Conservation (phyloP, 2,113 vertebrate genomes). For the Melanocharis versteri region DNA sequence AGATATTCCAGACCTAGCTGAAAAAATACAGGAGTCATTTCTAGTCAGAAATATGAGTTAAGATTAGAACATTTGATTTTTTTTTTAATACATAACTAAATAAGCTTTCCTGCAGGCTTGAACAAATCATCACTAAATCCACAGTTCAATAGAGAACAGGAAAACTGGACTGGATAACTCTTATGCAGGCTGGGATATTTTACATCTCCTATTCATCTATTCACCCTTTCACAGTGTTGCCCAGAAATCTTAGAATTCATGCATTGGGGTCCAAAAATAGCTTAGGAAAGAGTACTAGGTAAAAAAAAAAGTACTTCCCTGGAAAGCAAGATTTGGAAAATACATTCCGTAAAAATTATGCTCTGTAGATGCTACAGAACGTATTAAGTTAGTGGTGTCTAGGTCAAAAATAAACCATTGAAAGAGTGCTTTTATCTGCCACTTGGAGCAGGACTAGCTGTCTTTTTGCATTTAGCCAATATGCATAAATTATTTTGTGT, state of each 20-base stretch:
- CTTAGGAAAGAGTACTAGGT: not conserved
- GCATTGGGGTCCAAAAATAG: not conserved
- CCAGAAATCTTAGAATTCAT: constrained; percentile 19
- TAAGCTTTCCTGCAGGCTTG: not conserved
- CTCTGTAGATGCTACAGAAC: not conserved
- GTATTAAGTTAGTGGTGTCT: not conserved
- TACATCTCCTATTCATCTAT: constrained; percentile 10
- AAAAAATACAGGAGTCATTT: not conserved
- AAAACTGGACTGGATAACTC: not conserved
- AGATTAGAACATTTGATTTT: not conserved
- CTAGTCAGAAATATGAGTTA: not conserved
- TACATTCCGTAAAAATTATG: not conserved
- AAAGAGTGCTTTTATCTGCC: not conserved
- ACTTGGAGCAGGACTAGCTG: not conserved
- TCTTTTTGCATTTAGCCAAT: not conserved
- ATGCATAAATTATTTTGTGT: not conserved
- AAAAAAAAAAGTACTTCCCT: not conserved
- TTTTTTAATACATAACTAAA: not conserved
- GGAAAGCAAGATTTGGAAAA: constrained; percentile 14
- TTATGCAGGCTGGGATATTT: not conserved
- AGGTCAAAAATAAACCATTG: not conserved
- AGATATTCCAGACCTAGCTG: not conserved
- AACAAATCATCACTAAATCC: constrained; percentile 11
- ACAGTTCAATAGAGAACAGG: not conserved
- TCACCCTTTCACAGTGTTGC: not conserved